These are phyloP conservation scores for Nomada ferruginata DNA, from an alignment of 2,888 invertebrate genomes.

Conservation along the genomic window DNA sequence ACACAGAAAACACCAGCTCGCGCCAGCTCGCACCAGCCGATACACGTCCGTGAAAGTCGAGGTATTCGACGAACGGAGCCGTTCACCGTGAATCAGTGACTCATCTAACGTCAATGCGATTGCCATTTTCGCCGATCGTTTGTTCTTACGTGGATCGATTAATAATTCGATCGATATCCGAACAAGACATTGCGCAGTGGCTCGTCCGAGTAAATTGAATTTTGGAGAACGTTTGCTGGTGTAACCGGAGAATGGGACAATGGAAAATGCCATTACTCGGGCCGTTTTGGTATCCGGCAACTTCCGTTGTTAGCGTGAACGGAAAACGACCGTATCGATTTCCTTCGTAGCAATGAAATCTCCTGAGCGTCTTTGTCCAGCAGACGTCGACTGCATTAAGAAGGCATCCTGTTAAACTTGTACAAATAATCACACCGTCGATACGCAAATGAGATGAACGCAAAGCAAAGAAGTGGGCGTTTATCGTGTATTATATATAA, in stretches of 20 bases:
- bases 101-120: constrained; percentile 38
- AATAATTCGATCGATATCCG: background rate
- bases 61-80: constrained; percentile 38
- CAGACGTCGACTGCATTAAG: background rate
- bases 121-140: constrained; percentile 19
- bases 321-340: constrained; percentile 16
- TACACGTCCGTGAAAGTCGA: constrained; percentile 45
- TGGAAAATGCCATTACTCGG: constrained; percentile 5
- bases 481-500: constrained; percentile 62
- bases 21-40: constrained; percentile 1
- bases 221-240: constrained; percentile 2
- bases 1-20: constrained; percentile 37
- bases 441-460: background rate
- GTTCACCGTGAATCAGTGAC: constrained; percentile 40
- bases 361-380: too few relatives aligned
- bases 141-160: constrained; percentile 9
- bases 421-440: background rate
- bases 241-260: constrained; percentile 13
- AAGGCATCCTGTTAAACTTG: background rate
- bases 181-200: background rate
- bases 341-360: too few relatives aligned
- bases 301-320: constrained; percentile 3
- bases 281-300: background rate
- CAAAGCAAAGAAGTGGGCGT: background rate
- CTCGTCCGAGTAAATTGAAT: background rate